Evolutionary conservation across 1,140 invertebrate species (phyloP), one percentile per base, ranked within the genome.

Genomic region (Nephotettix cincticeps): DNA sequence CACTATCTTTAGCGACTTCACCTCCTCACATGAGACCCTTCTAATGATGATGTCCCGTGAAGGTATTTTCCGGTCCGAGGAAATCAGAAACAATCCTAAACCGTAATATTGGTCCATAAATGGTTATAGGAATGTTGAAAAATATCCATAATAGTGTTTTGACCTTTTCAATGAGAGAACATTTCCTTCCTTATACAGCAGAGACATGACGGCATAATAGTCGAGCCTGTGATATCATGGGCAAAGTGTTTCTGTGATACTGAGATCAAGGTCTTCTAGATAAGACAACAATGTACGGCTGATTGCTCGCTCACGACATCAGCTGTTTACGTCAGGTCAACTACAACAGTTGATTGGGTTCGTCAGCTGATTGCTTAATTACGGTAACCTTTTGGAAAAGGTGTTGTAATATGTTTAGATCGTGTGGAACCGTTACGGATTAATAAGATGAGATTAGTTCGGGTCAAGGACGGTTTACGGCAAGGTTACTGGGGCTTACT

Each of bases 321-420:
- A 51, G 47, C 47, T 17, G 32, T 36, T 51, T 17, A 51, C 4
- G 47, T 51, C 19, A 51, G 14, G 47, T 51, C 21, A 17, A 21
- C 14, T 51, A 11, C 47, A 51, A 19, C 47, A 51, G 47, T n/a
- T 51, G 47, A 51, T 51, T 51, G 47, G 47, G 47, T n/a, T 51
- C 21, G 47, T 21, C 47, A 51, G 47, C 47, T 51, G 4, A 51
- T 51, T 21, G 47, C 47, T 51, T 51, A 51, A 51, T 51, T 51
- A 51, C 19, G 47, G 14, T 51, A 51, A 51, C 47, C 47, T 51
- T 51, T 51, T 17, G 17, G 6, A 40, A 21, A 9, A 51, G 47
- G 14, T 51, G 47, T 36, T 51, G 47, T 51, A 51, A 51, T 51
- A 17, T 51, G 14, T 51, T 51, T 51, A 51, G 3, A 19, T 21